Evolutionary conservation across 2,888 invertebrate species (phyloP).

Genomic region (Euzophera pinguis): DNA sequence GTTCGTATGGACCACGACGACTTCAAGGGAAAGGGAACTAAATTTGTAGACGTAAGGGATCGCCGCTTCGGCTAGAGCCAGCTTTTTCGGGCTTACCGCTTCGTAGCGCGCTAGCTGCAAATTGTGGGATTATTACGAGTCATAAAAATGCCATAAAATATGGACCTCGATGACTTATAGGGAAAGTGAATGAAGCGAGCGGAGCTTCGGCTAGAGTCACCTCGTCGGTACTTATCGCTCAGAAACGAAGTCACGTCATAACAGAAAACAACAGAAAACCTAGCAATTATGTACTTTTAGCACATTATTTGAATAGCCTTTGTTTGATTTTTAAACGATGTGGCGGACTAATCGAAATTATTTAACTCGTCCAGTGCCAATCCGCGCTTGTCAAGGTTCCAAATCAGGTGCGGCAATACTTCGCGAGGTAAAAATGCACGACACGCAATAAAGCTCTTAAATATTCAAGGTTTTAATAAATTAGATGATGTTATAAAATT

Average conservation of each 20-base stretch:
- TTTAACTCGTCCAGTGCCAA: neutral
- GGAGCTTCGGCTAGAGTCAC: slow-evolving; percentile 96
- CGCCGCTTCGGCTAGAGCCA: slow-evolving; percentile 96
- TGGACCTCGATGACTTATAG: slow-evolving; percentile 88
- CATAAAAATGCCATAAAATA: no score
- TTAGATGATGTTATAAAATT: neutral
- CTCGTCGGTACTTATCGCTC: slow-evolving; percentile 99
- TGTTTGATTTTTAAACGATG: no score
- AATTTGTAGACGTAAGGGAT: slow-evolving; percentile 92
- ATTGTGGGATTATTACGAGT: no score
- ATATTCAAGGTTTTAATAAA: neutral
- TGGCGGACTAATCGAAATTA: neutral
- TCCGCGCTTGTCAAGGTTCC: neutral
- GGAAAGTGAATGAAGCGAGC: slow-evolving; percentile 88
- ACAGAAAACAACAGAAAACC: no score
- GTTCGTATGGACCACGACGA: slow-evolving; percentile 88
- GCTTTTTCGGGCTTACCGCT: slow-evolving; percentile 98
- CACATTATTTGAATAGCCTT: no score
- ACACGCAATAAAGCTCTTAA: slow-evolving; percentile 16
- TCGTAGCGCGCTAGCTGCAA: slow-evolving; percentile 82
- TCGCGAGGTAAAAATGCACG: neutral
- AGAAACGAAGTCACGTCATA: no score
- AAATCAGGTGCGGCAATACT: neutral
- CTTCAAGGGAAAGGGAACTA: slow-evolving; percentile 87
- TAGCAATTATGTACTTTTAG: no score